These are phyloP conservation scores for Drosophila kikkawai DNA, from an alignment of 1,140 invertebrate genomes.

Conservation along the genomic window DNA sequence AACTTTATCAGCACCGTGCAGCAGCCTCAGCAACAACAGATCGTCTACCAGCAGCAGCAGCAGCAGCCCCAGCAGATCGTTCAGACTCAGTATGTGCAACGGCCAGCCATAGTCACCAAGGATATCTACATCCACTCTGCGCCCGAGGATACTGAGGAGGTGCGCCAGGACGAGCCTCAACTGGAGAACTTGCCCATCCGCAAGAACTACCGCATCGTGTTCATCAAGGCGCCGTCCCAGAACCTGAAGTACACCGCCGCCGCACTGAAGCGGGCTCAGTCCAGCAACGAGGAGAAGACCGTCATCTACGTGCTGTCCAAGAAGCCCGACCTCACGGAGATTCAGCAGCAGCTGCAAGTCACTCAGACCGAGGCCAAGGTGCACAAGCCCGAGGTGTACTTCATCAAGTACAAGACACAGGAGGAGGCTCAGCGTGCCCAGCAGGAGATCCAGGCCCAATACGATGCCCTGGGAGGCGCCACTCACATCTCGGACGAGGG, in stretches of 20 bases:
- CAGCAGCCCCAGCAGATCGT: constrained; percentile 44
- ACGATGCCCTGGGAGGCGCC: constrained; percentile 78
- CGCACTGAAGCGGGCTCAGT: constrained; percentile 87
- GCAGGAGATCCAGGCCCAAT: constrained; percentile 83
- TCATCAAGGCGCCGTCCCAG: constrained; percentile 92
- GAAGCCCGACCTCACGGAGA: constrained; percentile 85
- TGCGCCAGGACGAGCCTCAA: constrained; percentile 43
- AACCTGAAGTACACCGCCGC: constrained; percentile 88
- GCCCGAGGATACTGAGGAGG: constrained; percentile 78
- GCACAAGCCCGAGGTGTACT: constrained; percentile 91
- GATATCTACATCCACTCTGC: constrained; percentile 83
- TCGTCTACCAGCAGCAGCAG: constrained; percentile 42
- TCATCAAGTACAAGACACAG: constrained; percentile 91
- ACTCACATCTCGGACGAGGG: constrained; percentile 82
- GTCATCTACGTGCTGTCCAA: constrained; percentile 94
- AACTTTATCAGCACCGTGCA: constrained; percentile 21
- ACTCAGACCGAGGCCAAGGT: constrained; percentile 70
- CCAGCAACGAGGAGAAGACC: constrained; percentile 92
- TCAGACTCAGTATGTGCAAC: constrained; percentile 64
- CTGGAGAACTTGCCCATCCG: constrained; percentile 86
- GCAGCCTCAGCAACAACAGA: constrained; percentile 32
- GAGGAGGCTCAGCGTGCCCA: constrained; percentile 85
- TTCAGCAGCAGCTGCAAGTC: constrained; percentile 76
- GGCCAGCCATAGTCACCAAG: constrained; percentile 80
- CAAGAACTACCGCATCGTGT: constrained; percentile 94